phyloP scores from a whole-genome alignment of 2,113 vertebrate genomes.

The Turnix velox region DNA sequence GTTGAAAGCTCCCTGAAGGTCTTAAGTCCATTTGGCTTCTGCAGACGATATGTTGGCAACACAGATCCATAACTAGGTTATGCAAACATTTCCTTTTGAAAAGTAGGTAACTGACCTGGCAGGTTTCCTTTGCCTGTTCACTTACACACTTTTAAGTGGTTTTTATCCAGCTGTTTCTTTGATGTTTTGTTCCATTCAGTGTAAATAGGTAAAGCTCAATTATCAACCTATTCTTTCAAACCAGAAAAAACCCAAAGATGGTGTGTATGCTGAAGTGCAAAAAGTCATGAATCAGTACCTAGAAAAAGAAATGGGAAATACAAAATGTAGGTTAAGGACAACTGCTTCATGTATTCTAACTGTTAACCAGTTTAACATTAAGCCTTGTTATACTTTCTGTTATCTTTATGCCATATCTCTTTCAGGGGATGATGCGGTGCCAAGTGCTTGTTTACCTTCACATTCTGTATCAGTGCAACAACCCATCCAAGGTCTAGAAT shows the following conservation, averaged over 20 bases:
- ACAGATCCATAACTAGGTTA: neutral
- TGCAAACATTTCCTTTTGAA: neutral
- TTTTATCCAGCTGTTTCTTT: neutral
- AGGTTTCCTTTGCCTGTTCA: neutral
- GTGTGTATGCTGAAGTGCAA: neutral
- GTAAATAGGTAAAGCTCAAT: neutral
- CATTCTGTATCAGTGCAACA: fast-evolving
- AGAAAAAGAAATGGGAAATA: neutral
- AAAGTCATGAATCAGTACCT: neutral
- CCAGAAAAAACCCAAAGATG: neutral
- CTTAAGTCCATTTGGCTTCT: neutral
- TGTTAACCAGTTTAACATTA: neutral
- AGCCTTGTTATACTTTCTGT: neutral
- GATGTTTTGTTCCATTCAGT: neutral
- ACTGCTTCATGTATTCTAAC: neutral
- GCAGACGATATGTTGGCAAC: neutral
- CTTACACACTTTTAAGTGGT: neutral
- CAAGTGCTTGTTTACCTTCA: neutral
- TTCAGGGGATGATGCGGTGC: neutral
- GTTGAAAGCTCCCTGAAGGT: neutral
- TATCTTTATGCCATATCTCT: neutral
- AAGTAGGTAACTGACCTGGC: neutral
- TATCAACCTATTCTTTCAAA: neutral
- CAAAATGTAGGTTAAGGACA: neutral
- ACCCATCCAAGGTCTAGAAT: neutral